Evolutionary conservation across 2,797 vertebrate genomes (phyloP).

Genomic region (Aldrovandia affinis): DNA sequence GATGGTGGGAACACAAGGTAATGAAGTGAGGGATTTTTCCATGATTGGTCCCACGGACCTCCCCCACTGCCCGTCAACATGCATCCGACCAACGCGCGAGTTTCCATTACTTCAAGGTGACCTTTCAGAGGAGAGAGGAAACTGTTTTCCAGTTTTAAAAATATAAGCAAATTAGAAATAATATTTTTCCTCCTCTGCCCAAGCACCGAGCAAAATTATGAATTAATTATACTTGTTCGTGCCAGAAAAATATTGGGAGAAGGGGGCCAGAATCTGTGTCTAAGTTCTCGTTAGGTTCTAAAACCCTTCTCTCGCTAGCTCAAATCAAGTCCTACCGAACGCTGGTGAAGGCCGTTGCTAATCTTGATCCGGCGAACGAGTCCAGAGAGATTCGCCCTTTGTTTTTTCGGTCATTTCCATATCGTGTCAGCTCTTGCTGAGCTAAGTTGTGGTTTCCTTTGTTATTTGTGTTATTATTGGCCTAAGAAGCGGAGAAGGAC

Average conservation of each 20-base stretch:
- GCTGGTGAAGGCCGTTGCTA: not conserved
- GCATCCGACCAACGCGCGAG: not conserved
- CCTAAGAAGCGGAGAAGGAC: not conserved
- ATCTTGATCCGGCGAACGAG: not conserved
- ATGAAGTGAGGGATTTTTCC: not conserved
- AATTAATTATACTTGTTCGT: too few relatives aligned
- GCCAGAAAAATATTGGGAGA: too few relatives aligned
- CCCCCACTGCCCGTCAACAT: not conserved
- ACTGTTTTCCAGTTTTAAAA: not conserved
- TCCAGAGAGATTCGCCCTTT: not conserved
- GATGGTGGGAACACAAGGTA: not conserved
- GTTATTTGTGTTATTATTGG: not conserved
- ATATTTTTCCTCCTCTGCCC: not conserved
- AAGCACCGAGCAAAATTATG: not conserved
- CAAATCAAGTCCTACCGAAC: not conserved
- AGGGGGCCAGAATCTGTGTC: too few relatives aligned
- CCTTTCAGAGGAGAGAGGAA: constrained; percentile 1
- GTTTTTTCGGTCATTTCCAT: not conserved
- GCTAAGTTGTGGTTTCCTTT: constrained; percentile 17
- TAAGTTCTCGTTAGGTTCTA: too few relatives aligned
- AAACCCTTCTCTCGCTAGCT: not conserved
- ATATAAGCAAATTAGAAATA: constrained; percentile 2
- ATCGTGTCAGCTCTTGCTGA: not conserved
- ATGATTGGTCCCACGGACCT: not conserved
- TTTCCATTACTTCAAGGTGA: not conserved